Evolutionary conservation across 1,140 invertebrate genomes (phyloP).

Genomic region (Caerostris darwini): DNA sequence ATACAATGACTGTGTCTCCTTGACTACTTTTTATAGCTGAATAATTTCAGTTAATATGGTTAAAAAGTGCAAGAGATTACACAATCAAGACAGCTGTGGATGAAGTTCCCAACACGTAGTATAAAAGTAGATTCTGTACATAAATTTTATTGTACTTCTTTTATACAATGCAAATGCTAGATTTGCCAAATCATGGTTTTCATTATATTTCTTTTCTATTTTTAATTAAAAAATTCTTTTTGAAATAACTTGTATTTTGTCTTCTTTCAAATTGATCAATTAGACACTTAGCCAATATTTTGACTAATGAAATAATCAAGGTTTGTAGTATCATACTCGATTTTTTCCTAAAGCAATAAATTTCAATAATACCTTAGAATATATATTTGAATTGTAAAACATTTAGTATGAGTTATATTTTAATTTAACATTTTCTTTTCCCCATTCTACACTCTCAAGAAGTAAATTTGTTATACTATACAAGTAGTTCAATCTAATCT

Average conservation of each 20-base stretch:
- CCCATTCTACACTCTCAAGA: too few species aligned
- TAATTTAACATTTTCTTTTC: too few species aligned
- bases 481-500: too few species aligned
- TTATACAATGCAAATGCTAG: slow-evolving; percentile 69
- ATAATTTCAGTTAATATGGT: slow-evolving; percentile 4
- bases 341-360: too few species aligned
- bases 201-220: slow-evolving; percentile 68
- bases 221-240: slow-evolving; percentile 58
- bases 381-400: too few species aligned
- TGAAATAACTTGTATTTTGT: neutral
- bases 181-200: slow-evolving; percentile 65
- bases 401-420: too few species aligned
- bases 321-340: too few species aligned
- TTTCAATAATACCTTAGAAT: too few species aligned
- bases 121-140: slow-evolving; percentile 51
- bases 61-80: slow-evolving; percentile 40
- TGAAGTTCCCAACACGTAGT: slow-evolving; percentile 31
- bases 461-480: too few species aligned
- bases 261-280: neutral
- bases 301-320: too few species aligned
- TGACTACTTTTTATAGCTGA: slow-evolving; percentile 37
- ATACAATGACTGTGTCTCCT: slow-evolving; percentile 42
- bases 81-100: slow-evolving; percentile 35
- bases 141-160: slow-evolving; percentile 69
- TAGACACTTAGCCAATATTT: neutral